These are phyloP conservation scores for Castor canadensis DNA, from an alignment of 2,113 vertebrate species.

Conservation along the genomic window DNA sequence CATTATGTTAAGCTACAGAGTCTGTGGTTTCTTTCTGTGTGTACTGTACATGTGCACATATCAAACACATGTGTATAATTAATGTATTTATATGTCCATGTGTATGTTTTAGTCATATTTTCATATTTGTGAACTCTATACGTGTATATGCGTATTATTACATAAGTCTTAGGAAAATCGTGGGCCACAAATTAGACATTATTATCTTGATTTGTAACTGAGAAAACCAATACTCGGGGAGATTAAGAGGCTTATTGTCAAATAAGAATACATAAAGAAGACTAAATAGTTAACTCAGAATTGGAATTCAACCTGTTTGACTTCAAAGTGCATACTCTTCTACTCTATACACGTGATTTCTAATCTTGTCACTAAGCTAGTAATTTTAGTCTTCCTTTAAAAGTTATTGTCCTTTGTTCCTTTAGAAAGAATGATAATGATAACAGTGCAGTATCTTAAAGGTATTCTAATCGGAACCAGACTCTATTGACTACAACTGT, in stretches of 20 bases:
- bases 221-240: neutral
- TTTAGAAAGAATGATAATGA: neutral
- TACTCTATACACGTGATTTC: neutral
- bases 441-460: neutral
- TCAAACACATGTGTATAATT: neutral
- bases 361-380: constrained; percentile 36
- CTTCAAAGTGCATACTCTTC: neutral
- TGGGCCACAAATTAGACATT: neutral
- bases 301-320: constrained; percentile 14
- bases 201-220: neutral
- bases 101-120: neutral
- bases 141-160: neutral
- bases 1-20: neutral
- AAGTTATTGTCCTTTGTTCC: neutral
- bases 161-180: neutral
- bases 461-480: neutral
- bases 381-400: constrained; percentile 1
- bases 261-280: neutral
- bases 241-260: neutral
- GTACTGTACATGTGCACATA: neutral
- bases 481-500: neutral
- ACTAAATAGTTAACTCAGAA: neutral
- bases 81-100: neutral
- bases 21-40: no score
- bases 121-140: neutral